Percentiles rank a stretch among this genome's conserved stretches.
Conservation (phyloP, 2,113 vertebrate species). For the Rhynchopsitta pachyrhyncha region DNA sequence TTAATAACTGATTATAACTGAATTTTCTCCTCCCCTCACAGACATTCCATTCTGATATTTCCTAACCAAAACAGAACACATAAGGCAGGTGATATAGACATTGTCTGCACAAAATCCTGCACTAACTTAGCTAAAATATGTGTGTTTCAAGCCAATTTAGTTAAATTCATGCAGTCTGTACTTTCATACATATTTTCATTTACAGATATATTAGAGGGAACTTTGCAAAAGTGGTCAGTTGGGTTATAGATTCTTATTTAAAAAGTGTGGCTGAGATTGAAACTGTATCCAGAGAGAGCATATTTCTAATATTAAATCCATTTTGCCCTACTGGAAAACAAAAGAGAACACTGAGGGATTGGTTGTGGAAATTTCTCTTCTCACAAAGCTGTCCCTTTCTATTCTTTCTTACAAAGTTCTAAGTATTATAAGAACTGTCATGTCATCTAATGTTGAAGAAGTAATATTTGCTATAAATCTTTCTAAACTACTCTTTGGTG, state of each 20-base stretch:
- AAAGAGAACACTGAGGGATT: background rate
- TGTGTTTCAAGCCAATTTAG: slow-evolving; percentile 38
- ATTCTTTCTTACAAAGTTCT: slow-evolving; percentile 8
- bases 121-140: slow-evolving; percentile 51
- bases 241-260: slow-evolving; percentile 33
- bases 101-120: slow-evolving; percentile 41
- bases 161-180: slow-evolving; percentile 9
- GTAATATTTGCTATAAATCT: slow-evolving; percentile 13
- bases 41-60: slow-evolving; percentile 49
- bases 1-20: slow-evolving; percentile 23
- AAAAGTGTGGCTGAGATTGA: background rate
- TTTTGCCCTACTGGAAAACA: slow-evolving; percentile 18
- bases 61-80: slow-evolving; percentile 43
- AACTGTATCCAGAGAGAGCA: slow-evolving; percentile 44
- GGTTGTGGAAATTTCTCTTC: slow-evolving; percentile 24
- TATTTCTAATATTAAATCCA: slow-evolving; percentile 58
- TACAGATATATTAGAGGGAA: slow-evolving; percentile 38
- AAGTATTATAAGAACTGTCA: slow-evolving; percentile 31
- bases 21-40: slow-evolving; percentile 8
- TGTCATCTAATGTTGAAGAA: background rate
- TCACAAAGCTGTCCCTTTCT: background rate
- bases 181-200: slow-evolving; percentile 43
- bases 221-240: background rate
- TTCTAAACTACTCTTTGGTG: slow-evolving; percentile 2
- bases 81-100: slow-evolving; percentile 57